Conservation (phyloP, 2,888 invertebrate species). For the Orthosia gothica region DNA sequence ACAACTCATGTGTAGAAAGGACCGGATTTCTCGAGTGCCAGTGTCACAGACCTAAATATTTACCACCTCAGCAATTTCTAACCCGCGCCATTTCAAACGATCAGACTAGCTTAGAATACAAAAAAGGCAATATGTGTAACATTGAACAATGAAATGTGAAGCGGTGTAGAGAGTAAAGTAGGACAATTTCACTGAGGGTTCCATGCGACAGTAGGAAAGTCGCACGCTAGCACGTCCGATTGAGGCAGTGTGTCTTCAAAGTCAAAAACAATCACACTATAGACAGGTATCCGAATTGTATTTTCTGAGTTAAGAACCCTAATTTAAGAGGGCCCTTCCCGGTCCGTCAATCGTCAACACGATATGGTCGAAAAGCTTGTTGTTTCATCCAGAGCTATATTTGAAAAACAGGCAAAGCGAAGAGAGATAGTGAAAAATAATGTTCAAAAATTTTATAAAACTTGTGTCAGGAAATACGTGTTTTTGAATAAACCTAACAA, state of each 20-base stretch:
- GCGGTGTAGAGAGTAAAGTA: slow-evolving; percentile 18
- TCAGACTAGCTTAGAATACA: slow-evolving; percentile 32
- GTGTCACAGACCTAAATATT: slow-evolving; percentile 13
- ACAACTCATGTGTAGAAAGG: too few relatives aligned
- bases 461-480: too few relatives aligned
- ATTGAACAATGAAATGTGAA: slow-evolving; percentile 32
- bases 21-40: background rate
- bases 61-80: slow-evolving; percentile 34
- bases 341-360: too few relatives aligned
- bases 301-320: too few relatives aligned
- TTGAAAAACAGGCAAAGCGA: too few relatives aligned
- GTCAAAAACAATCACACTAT: background rate
- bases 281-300: too few relatives aligned
- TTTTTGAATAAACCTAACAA: too few relatives aligned
- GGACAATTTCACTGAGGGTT: slow-evolving; percentile 45
- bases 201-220: slow-evolving; percentile 33
- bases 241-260: background rate
- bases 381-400: too few relatives aligned
- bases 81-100: background rate
- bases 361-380: too few relatives aligned
- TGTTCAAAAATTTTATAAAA: too few relatives aligned
- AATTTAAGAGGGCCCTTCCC: too few relatives aligned
- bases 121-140: slow-evolving; percentile 41
- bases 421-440: too few relatives aligned
- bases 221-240: slow-evolving; percentile 5